Percentiles rank a stretch among this genome's conserved stretches.
These are phyloP conservation scores for Alca torda DNA, from an alignment of 2,797 vertebrate genomes.

Conservation along the genomic window DNA sequence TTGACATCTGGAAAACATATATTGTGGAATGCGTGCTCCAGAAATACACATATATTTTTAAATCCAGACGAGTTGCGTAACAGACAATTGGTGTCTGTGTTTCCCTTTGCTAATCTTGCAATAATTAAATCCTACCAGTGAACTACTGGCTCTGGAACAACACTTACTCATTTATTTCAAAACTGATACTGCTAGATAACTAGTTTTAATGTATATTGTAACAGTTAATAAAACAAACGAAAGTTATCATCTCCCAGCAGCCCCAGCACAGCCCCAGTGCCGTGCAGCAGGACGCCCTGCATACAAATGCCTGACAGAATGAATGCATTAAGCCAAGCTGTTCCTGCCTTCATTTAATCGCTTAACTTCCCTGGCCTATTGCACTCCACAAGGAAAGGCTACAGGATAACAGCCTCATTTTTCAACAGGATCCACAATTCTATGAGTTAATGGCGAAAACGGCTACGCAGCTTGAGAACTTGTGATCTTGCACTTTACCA, in stretches of 20 bases:
- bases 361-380: not conserved
- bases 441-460: not conserved
- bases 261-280: not conserved
- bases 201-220: not conserved
- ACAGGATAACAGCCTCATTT: not conserved
- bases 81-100: conserved; percentile 40
- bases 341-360: not conserved
- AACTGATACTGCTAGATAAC: not conserved
- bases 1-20: conserved; percentile 70
- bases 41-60: conserved; percentile 42
- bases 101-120: conserved; percentile 30
- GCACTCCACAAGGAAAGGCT: not conserved
- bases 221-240: not conserved
- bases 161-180: not conserved
- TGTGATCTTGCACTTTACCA: not conserved
- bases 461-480: not conserved
- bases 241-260: not conserved
- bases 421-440: not conserved
- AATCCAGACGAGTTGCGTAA: conserved; percentile 54
- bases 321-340: not conserved
- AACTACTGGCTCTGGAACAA: not conserved
- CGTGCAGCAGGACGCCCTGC: not conserved
- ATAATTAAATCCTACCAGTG: conserved; percentile 38
- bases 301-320: not conserved
- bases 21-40: not conserved